A percentile compares a stretch with the other conserved stretches of the same genome.
These are phyloP conservation scores for Falco rusticolus DNA, from an alignment of 2,797 vertebrate genomes.

Conservation along the genomic window DNA sequence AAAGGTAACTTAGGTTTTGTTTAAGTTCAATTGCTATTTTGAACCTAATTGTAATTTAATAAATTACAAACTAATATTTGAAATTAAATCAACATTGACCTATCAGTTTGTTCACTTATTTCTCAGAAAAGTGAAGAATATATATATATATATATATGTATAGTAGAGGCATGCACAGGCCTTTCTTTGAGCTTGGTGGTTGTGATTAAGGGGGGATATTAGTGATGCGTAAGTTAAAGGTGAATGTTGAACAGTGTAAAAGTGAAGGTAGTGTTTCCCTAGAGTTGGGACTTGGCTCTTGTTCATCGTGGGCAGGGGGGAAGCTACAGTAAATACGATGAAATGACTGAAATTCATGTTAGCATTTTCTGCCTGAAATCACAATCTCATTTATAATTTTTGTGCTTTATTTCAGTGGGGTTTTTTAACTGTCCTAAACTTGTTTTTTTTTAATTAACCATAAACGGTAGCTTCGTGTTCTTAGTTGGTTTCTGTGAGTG, in stretches of 20 bases:
- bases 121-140: neutral
- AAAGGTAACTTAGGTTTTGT: neutral
- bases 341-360: neutral
- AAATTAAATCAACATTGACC: neutral
- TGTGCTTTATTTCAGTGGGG: neutral
- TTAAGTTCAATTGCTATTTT: neutral
- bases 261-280: neutral
- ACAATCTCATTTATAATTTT: neutral
- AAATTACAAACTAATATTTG: neutral
- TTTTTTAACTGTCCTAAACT: neutral
- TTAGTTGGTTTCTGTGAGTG: rapidly evolving
- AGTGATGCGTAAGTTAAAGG: neutral
- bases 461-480: neutral
- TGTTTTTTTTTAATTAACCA: neutral
- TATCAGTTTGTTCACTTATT: neutral
- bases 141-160: neutral
- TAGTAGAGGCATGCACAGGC: neutral
- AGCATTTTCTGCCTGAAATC: neutral
- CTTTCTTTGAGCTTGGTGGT: neutral
- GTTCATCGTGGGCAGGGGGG: neutral
- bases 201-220: neutral
- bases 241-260: neutral
- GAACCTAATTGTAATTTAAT: neutral
- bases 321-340: neutral
- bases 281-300: neutral